Evolutionary conservation across 2,797 vertebrate species (phyloP), one percentile per base, ranked within the genome.

Genomic region (Esox lucius): DNA sequence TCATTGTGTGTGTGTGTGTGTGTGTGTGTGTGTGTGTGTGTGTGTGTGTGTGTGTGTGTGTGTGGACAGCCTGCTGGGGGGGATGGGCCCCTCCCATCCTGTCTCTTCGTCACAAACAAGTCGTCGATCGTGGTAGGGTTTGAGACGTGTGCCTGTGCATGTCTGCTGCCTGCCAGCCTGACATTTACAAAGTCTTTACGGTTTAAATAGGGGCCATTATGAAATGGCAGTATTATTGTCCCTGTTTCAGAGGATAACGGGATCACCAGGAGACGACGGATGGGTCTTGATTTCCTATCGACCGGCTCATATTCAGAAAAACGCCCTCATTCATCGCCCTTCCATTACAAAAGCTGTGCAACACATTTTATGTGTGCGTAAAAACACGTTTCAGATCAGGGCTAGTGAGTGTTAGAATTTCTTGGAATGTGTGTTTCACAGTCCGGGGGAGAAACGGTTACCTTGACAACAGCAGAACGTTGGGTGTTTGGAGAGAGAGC

Each of bases 391-490:
- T 86, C 78, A 83, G 83, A 83, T 87, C 83, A 78, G 85, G 78
- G 76, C 76, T 26, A 31, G 51, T 39, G 49, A 80, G 75, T 72
- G 75, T 92, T 91, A 89, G 75, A 84, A 87, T 83, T 84, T 83
- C 90, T 90, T 87, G 88, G 82, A 90, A 90, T 87, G 82, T 85
- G 78, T 77, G 74, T 31, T 71, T 81, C 16, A 74, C 83, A 77
- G 81, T 89, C 84, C 80, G 82, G 83, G 91, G 86, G 83, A 91
- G 86, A 86, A 89, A 87, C 83, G 85, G 93, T 94, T 94, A 92
- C 92, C 93, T 92, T 94, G 94, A 94, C 93, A 94, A 95, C 93
- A 92, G 88, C 87, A 87, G 86, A 88, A 83, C 80, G 89, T 87
- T 86, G 77, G 72, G 88, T 87, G 89, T 86, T 84, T 86, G 81